Evolutionary conservation across 2,113 vertebrate species (phyloP), one percentile per base, ranked within the genome.

Genomic region (Epinephelus lanceolatus): DNA sequence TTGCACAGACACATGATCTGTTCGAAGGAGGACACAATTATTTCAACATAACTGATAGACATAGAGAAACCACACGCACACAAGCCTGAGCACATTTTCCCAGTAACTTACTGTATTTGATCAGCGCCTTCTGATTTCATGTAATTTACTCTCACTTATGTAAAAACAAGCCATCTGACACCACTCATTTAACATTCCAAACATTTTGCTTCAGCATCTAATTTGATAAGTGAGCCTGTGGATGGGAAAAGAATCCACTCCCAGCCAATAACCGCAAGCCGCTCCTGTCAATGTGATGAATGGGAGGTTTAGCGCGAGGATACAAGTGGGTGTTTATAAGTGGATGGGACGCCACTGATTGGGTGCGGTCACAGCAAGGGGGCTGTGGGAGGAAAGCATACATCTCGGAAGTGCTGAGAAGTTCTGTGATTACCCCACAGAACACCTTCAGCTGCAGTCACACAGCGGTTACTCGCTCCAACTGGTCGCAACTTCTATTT

Each of bases 231-330:
- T 61, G 68, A 45, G 81, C 84, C 80, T 62, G 80, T 63, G 75
- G 83, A 89, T 61, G 71, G 68, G 73, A 87, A 83, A 84, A 62
- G 45, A 80, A 76, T 89, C 86, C 86, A 49, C 80, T 86, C 78
- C 79, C 75, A 83, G 89, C 92, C 89, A 91, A 92, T 92, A 88
- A 91, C 91, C 85, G 21, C 89, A 88, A 79, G 81, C 84, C 72
- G 3, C 77, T 82, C 25, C 84, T 91, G 93, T 94, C 92, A 92
- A 55, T n/a, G 77, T 91, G 92, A 94, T 90, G 30, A 86, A 94
- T 92, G 88, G 73, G 80, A 89, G 83, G 88, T 89, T 92, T 61
- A 73, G 53, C 6, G 56, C 19, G 18, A 73, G 76, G 86, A 89
- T 76, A 83, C 71, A 59, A 87, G 83, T 83, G 83, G 86, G 87